Evolutionary conservation across 1,140 invertebrate genomes (phyloP).

Genomic region (Antheraea pernyi): DNA sequence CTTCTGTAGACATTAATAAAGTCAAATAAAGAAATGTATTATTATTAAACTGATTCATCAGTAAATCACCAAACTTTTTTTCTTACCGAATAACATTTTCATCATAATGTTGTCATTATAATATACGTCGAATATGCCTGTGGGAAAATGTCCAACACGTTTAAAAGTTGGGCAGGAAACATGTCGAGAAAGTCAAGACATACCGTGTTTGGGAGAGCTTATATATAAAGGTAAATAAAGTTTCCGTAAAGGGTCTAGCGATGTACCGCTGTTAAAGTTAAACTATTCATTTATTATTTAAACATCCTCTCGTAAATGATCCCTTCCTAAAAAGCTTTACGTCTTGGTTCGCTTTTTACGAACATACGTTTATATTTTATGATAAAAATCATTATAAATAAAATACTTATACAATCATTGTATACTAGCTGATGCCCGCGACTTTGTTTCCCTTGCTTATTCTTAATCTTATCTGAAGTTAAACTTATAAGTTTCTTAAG

Average conservation of each 20-base stretch:
- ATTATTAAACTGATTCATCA: too few species aligned
- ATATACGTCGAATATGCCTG: constrained; percentile 35
- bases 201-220: constrained; percentile 21
- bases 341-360: not conserved
- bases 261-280: not conserved
- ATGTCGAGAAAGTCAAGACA: constrained; percentile 46
- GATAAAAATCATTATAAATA: too few species aligned
- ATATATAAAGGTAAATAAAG: not conserved
- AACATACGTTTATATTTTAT: not conserved
- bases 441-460: too few species aligned
- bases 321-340: not conserved
- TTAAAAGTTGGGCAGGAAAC: constrained; percentile 39
- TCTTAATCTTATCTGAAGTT: too few species aligned
- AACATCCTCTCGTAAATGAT: not conserved
- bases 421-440: too few species aligned
- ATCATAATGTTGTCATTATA: constrained; percentile 24
- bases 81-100: constrained; percentile 19
- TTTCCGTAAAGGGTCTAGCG: not conserved
- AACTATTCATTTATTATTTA: constrained; percentile 5
- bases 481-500: too few species aligned
- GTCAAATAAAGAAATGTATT: not conserved
- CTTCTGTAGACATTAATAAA: not conserved
- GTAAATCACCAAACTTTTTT: not conserved
- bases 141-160: constrained; percentile 41
- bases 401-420: too few species aligned